These are phyloP conservation scores for Heliopora coerulea DNA, from an alignment of 92 coral and sea anemone genomes.

Conservation along the genomic window DNA sequence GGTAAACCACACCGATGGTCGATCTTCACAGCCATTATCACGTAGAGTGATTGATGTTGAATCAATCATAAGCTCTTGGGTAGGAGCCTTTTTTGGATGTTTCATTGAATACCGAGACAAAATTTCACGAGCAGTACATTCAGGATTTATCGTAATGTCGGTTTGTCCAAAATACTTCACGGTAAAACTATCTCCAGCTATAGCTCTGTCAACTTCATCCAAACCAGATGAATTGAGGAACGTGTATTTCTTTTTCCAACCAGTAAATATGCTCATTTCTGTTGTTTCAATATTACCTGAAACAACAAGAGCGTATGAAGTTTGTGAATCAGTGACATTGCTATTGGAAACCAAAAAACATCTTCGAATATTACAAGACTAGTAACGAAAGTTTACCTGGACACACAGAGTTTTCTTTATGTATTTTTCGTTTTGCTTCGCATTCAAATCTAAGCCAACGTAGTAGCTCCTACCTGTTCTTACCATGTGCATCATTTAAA, in stretches of 20 bases:
- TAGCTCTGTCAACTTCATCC: conserved; percentile 2
- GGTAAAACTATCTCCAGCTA: not conserved
- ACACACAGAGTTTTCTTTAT: too few relatives aligned
- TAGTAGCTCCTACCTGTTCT: too few relatives aligned
- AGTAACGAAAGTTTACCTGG: too few relatives aligned
- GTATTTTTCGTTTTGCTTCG: too few relatives aligned
- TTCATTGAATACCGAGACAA: not conserved
- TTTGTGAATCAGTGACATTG: too few relatives aligned
- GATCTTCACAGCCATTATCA: not conserved
- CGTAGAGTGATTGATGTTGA: not conserved
- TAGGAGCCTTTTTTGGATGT: not conserved
- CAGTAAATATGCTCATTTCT: not conserved
- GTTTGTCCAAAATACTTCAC: conserved; percentile 21
- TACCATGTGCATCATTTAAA: too few relatives aligned
- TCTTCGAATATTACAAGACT: too few relatives aligned
- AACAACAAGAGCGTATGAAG: too few relatives aligned
- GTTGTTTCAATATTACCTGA: too few relatives aligned
- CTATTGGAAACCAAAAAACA: too few relatives aligned
- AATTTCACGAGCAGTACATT: conserved; percentile 4
- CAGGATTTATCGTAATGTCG: not conserved
- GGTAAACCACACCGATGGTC: not conserved
- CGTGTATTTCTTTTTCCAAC: not conserved
- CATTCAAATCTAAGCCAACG: too few relatives aligned
- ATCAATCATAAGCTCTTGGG: conserved; percentile 6
- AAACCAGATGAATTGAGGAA: not conserved